Percentiles rank a stretch among this genome's conserved stretches.
Conservation (phyloP, 2,888 invertebrate genomes). For the Toxonevra muliebris region DNA sequence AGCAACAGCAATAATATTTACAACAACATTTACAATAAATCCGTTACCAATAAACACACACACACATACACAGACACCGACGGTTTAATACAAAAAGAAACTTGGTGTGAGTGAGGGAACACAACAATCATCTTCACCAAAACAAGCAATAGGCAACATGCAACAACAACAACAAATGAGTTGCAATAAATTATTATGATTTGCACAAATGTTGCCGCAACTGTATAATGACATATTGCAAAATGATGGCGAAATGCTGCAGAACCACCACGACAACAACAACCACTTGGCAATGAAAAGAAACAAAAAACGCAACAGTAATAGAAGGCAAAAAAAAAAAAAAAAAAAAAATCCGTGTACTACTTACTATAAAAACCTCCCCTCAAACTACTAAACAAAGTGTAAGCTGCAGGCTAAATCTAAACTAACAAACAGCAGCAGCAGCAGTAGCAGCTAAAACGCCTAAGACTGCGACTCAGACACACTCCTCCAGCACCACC, state of each 20-base stretch:
- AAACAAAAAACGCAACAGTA: background rate
- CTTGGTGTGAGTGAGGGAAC: too few relatives aligned
- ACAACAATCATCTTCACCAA: background rate
- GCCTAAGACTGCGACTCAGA: background rate
- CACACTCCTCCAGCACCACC: constrained; percentile 32
- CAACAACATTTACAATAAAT: too few relatives aligned
- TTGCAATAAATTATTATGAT: constrained; percentile 61
- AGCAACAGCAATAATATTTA: too few relatives aligned
- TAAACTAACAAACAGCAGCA: constrained; percentile 26
- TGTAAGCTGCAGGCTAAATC: constrained; percentile 19
- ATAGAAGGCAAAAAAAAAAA: background rate
- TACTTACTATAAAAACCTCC: constrained; percentile 12
- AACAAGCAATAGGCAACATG: background rate
- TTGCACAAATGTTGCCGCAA: constrained; percentile 56
- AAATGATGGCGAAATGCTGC: constrained; percentile 50
- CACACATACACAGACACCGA: too few relatives aligned
- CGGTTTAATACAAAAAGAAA: too few relatives aligned
- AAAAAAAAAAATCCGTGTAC: background rate
- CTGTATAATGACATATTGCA: constrained; percentile 60
- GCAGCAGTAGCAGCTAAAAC: constrained; percentile 19
- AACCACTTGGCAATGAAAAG: constrained; percentile 1
- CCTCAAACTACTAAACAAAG: constrained; percentile 35
- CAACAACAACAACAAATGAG: constrained; percentile 49
- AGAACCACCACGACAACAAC: constrained; percentile 30
- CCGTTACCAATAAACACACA: too few relatives aligned